Evolutionary conservation across 2,113 vertebrate species (phyloP).

Genomic region (Oreochromis aureus): DNA sequence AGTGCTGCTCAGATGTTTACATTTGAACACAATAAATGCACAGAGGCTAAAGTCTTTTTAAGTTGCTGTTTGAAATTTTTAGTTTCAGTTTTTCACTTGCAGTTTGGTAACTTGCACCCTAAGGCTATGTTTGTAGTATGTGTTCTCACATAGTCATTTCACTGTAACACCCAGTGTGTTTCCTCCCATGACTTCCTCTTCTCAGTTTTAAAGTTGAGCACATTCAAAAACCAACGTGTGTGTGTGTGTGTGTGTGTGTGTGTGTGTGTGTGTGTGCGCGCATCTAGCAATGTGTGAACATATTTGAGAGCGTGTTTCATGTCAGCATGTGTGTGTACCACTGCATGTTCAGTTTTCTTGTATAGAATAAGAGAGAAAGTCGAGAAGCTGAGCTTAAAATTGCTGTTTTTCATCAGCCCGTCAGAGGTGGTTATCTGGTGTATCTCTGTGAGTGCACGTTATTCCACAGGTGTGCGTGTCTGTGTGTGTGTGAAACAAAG

Average conservation of each 20-base stretch:
- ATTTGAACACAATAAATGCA: neutral
- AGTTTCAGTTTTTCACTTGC: neutral
- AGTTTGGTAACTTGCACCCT: neutral
- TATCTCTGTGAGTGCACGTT: neutral
- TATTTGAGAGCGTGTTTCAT: neutral
- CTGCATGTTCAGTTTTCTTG: neutral
- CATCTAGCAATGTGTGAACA: neutral
- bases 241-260: neutral
- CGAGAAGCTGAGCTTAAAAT: neutral
- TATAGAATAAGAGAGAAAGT: neutral
- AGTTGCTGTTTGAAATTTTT: neutral
- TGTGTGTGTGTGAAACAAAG: neutral
- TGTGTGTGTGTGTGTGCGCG: neutral
- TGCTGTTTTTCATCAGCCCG: neutral
- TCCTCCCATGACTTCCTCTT: conserved; percentile 30
- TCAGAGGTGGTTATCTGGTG: neutral
- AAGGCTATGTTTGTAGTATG: neutral
- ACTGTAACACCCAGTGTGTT: neutral
- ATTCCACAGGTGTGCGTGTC: conserved; percentile 13
- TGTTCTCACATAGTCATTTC: neutral
- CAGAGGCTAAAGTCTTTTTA: neutral
- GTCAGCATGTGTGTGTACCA: neutral
- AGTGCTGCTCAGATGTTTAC: neutral
- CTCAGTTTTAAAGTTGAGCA: neutral
- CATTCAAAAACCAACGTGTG: neutral